Conservation (phyloP, 1,140 invertebrate species). For the Leptopilina boulardi region DNA sequence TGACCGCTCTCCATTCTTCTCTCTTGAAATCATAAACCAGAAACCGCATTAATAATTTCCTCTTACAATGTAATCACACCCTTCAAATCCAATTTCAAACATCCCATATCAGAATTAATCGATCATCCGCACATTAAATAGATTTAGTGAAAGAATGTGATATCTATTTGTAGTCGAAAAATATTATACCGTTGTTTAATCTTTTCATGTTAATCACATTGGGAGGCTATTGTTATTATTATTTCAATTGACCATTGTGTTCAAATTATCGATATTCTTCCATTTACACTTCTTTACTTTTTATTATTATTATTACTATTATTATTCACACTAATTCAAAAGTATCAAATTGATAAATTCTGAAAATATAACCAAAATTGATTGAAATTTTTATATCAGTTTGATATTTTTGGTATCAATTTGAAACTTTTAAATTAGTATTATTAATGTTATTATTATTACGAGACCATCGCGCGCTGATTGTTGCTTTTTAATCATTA, state of each 20-base stretch:
- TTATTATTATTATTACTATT: too few species aligned
- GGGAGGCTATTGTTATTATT: background rate
- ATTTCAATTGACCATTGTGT: background rate
- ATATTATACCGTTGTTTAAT: background rate
- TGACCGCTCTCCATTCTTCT: background rate
- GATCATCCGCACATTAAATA: background rate
- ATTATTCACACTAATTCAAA: too few species aligned
- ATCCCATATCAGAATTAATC: background rate
- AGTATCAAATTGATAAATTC: too few species aligned
- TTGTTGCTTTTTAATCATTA: too few species aligned
- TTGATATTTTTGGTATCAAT: too few species aligned
- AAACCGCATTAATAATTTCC: background rate
- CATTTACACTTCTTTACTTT: background rate
- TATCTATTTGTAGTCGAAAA: background rate
- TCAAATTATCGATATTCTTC: background rate
- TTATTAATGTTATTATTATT: too few species aligned
- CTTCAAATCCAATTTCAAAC: background rate
- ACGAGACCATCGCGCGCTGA: too few species aligned
- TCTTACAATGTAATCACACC: constrained; percentile 6
- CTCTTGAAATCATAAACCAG: background rate
- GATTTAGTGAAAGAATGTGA: background rate
- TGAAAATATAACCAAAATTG: too few species aligned
- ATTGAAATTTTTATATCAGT: too few species aligned
- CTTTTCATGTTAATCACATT: background rate
- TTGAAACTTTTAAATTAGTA: too few species aligned